Evolutionary conservation across 2,888 invertebrate genomes (phyloP), one percentile per base, ranked within the genome.

Genomic region (Epirrhoe alternata): DNA sequence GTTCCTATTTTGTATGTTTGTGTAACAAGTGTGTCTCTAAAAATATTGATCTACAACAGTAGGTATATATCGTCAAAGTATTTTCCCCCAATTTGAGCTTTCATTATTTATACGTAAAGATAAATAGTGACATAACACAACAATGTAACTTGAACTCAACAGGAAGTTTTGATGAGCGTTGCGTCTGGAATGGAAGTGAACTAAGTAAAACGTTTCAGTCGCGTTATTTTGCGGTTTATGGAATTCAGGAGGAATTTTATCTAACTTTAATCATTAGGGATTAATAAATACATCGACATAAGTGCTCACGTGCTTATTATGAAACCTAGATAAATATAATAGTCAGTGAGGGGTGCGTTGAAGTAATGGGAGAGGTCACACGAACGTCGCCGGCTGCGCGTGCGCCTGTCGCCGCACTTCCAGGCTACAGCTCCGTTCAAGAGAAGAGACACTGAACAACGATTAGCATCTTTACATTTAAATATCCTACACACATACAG

Each of bases 11-110:
- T 3, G 50, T 64, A 84, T 82, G 80, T 80, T 83, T 79, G 61
- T 62, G 69, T 68, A 71, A 90, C 89, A 92, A 91, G 83, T 87
- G 86, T 84, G 84, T 84, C 79, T 91, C 92, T 90, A 92, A 92
- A 92, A 92, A 92, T 92, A 92, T 90, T 79, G 77, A 83, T 86
- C 82, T 87, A 79, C 85, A 86, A 87, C 85, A 82, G 82, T 87
- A 87, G 38, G 38, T 83, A 86, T 61, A 53, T 64, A 82, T 81
- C 78, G 85, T 85, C 81, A 81, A 85, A 86, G 85, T 83, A 77
- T 73, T 83, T 24, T 83, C 72, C 80, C 72, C 80, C 80, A 79
- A 78, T 85, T 88, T 86, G 87, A 86, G 86, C 86, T 85, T 80
- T 82, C 72, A 74, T 76, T 80, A 80, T 79, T 82, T 76, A 76